Conservation (phyloP, 2,888 invertebrate species). For the Leucoma salicis region DNA sequence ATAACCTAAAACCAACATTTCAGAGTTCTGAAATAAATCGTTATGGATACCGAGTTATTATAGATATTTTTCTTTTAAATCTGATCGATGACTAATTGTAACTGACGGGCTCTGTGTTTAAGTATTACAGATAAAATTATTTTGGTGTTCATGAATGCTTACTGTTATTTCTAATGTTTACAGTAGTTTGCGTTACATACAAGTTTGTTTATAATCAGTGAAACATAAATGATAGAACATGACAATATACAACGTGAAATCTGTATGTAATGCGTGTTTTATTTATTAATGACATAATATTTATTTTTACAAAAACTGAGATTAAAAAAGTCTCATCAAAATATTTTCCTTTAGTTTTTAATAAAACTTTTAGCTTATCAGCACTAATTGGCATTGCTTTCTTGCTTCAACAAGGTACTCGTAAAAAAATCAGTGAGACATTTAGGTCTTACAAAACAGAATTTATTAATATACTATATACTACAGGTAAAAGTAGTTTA, state of each 20-base stretch:
- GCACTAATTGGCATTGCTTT: too few relatives aligned
- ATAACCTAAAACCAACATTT: conserved; percentile 40
- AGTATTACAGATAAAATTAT: conserved; percentile 41
- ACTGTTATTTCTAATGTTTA: conserved; percentile 33
- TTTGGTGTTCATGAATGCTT: conserved; percentile 41
- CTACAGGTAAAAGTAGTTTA: too few relatives aligned
- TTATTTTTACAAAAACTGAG: background rate
- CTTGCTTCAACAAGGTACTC: too few relatives aligned
- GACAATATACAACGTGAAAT: conserved; percentile 20
- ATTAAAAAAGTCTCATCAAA: background rate
- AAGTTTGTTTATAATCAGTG: conserved; percentile 27
- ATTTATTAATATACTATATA: too few relatives aligned
- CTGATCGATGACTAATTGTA: conserved; percentile 44
- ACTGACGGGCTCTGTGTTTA: conserved; percentile 39
- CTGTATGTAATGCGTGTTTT: conserved; percentile 2
- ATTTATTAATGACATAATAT: background rate
- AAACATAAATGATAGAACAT: conserved; percentile 8
- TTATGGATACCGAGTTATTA: conserved; percentile 31
- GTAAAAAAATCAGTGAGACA: too few relatives aligned
- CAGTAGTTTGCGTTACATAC: conserved; percentile 21
- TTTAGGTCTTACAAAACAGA: too few relatives aligned
- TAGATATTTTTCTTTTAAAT: conserved; percentile 39
- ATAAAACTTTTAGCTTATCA: background rate
- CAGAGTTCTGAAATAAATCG: conserved; percentile 32
- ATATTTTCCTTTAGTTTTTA: background rate